phyloP scores from a whole-genome alignment of 2,888 invertebrate species.

The Pristionchus mayeri region DNA sequence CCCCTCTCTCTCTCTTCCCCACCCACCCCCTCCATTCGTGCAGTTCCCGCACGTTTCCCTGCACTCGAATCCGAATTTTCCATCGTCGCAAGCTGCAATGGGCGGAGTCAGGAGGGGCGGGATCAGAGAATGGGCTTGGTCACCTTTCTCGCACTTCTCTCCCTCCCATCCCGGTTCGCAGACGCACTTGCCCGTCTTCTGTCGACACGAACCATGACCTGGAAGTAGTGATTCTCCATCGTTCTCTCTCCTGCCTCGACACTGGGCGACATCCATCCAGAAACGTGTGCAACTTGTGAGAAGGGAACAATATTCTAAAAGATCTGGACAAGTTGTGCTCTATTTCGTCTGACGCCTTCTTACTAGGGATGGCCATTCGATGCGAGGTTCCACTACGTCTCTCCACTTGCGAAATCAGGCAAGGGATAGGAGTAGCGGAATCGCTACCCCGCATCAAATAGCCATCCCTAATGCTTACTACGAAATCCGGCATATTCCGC shows the following conservation, averaged over 20 bases:
- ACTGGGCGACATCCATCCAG: not conserved
- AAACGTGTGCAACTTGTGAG: too few species aligned
- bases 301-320: too few species aligned
- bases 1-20: not conserved
- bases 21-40: constrained; percentile 51
- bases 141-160: constrained; percentile 65
- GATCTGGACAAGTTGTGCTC: too few species aligned
- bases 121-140: too few species aligned
- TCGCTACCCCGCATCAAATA: too few species aligned
- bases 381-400: too few species aligned
- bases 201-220: constrained; percentile 49
- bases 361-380: too few species aligned
- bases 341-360: too few species aligned
- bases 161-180: constrained; percentile 64
- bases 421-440: too few species aligned
- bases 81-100: constrained; percentile 61
- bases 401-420: too few species aligned
- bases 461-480: too few species aligned
- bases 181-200: constrained; percentile 65
- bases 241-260: not conserved
- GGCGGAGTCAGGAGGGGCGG: not conserved
- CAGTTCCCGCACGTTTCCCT: constrained; percentile 61
- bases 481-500: too few species aligned
- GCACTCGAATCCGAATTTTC: constrained; percentile 66
- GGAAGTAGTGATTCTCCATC: not conserved